Evolutionary conservation across 1,140 invertebrate species (phyloP).

Genomic region (Conus betulinus): DNA sequence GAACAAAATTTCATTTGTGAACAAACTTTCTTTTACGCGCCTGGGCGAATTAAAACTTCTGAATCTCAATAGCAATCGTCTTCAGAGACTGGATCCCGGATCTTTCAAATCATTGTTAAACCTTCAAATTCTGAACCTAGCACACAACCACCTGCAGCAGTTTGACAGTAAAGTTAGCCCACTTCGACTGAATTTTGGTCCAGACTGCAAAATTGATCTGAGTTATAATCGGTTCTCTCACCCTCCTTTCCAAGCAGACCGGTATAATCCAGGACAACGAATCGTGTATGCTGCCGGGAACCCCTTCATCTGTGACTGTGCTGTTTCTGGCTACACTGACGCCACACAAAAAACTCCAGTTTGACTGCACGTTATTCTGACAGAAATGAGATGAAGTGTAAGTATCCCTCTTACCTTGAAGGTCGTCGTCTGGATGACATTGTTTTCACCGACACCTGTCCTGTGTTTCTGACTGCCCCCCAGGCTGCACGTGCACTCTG

Average conservation of each 20-base stretch:
- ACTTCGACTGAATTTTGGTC: no score
- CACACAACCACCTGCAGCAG: constrained; percentile 19
- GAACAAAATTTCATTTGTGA: constrained; percentile 4
- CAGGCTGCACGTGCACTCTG: constrained; percentile 10
- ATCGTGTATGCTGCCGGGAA: no score
- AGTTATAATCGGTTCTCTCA: constrained; percentile 24
- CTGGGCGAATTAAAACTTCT: not conserved
- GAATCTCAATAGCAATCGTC: constrained; percentile 16
- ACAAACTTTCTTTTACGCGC: constrained; percentile 24
- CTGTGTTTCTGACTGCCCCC: constrained; percentile 1
- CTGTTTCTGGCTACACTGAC: no score
- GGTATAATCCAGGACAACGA: constrained; percentile 9
- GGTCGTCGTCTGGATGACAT: not conserved
- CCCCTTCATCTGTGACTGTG: no score
- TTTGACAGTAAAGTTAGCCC: constrained; percentile 5
- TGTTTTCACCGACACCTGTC: not conserved
- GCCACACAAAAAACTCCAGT: no score
- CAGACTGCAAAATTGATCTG: constrained; percentile 5
- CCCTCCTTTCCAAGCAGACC: constrained; percentile 11
- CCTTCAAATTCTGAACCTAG: not conserved
- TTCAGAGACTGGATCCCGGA: constrained; percentile 12
- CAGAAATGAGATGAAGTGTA: no score
- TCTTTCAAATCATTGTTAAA: not conserved
- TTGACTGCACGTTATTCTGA: no score
- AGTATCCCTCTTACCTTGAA: not conserved